Conservation (phyloP, 2,888 invertebrate species). For the Acanthosoma haemorrhoidale region DNA sequence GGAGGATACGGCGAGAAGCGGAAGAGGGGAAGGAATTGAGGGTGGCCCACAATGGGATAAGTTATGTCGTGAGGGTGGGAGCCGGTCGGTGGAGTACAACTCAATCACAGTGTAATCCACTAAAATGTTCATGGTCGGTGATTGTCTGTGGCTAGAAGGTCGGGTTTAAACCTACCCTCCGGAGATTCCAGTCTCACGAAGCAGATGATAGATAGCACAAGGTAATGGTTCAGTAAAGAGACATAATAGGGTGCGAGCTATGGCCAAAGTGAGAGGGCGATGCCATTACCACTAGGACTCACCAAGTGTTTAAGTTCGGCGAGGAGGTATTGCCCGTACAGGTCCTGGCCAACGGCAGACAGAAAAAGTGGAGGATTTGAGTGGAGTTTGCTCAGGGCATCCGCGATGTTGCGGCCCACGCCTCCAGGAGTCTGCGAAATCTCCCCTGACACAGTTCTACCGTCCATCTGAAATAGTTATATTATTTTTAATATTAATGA, state of each 20-base stretch:
- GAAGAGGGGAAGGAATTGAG: too few relatives aligned
- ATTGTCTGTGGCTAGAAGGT: neutral
- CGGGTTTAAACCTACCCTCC: neutral
- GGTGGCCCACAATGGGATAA: too few relatives aligned
- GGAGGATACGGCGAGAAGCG: too few relatives aligned
- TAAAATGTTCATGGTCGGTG: too few relatives aligned
- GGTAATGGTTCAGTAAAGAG: neutral
- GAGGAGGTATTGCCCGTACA: conserved; percentile 48
- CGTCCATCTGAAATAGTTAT: conserved; percentile 59
- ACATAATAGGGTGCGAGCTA: neutral
- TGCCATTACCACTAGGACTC: neutral
- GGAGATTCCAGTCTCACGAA: too few relatives aligned
- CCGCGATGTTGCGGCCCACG: conserved; percentile 87
- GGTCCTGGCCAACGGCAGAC: conserved; percentile 71
- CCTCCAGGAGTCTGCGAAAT: conserved; percentile 72
- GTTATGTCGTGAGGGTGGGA: too few relatives aligned
- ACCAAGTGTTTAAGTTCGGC: conserved; percentile 42
- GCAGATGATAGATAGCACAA: neutral
- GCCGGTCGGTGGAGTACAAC: too few relatives aligned
- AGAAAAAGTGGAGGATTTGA: conserved; percentile 56
- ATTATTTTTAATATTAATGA: neutral
- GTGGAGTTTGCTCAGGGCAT: conserved; percentile 68
- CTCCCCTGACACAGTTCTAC: conserved; percentile 66
- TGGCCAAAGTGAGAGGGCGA: neutral
- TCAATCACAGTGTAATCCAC: too few relatives aligned